Base-by-base conservation (phyloP, 1,140 invertebrate species). In the Microplitis mediator region DNA sequence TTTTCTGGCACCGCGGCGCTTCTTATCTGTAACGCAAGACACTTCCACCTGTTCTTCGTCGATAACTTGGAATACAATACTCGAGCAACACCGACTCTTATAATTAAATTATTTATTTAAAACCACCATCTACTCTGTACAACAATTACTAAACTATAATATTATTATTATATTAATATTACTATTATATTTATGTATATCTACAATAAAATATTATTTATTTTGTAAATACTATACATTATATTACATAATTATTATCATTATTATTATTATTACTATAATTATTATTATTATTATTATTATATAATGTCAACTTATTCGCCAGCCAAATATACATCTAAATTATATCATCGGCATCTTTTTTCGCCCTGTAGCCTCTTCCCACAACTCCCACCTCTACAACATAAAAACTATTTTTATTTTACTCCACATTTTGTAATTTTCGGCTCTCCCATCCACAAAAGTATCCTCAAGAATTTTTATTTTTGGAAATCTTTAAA, bases 191-290 rank as follows among this genome's bases (percentile, higher is more conserved):
- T 72, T 71, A 13, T 60, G 9, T 64, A 74, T 71, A 52, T 79
- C 73, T 76, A 79, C 68, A 54, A 75, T 73, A 71, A 65, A 76
- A 75, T 60, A 76, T 80, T 79, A 80, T 82, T 82, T 80, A 80
- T 80, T 82, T 82, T 82, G 80, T 82, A 82, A 82, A 82, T 82
- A 82, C 76, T 78, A 78, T 79, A 79, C 74, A 79, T 70, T 76
- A 76, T 75, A 73, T 76, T 74, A 77, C 11, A 45, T 45, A 45
- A 45, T 45, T 31, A 51, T 80, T 82, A 78, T 80, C 79, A 82
- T 81, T 78, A 76, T 69, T 74, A 76, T 69, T 23, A 23, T 2
- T 23, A 23, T 23, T 23, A 23, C 2, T 23, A 23, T 23, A 23
- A 23, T 23, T 23, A 23, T 23, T 23, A 23, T 23, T 16, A 39